These are phyloP conservation scores for Pedionomus torquatus DNA, from an alignment of 2,113 vertebrate species.

Conservation along the genomic window DNA sequence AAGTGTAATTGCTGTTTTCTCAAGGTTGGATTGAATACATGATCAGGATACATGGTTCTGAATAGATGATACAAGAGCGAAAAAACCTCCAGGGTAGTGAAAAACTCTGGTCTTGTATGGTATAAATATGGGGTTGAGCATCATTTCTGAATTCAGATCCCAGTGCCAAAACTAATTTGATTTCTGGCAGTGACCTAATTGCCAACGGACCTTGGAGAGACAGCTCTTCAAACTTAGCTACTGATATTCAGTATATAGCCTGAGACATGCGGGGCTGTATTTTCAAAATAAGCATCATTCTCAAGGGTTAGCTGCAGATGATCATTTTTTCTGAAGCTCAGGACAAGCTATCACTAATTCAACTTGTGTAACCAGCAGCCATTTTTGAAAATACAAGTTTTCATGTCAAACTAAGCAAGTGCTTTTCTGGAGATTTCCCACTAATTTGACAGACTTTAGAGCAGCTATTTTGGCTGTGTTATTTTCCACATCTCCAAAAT, in stretches of 20 bases:
- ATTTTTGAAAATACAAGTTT: background rate
- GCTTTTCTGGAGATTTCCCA: background rate
- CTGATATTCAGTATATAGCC: background rate
- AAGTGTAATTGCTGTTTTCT: background rate
- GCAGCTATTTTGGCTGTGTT: background rate
- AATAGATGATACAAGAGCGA: background rate
- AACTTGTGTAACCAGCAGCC: background rate
- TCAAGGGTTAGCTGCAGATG: background rate
- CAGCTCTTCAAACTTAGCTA: background rate
- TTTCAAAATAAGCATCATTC: background rate
- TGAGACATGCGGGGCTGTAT: background rate
- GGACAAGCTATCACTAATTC: background rate
- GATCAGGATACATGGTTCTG: background rate
- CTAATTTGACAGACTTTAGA: background rate
- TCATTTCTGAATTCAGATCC: background rate
- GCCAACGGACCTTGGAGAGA: background rate
- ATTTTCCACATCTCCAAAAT: background rate
- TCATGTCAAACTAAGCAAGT: background rate
- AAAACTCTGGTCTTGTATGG: background rate
- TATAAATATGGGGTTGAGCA: background rate
- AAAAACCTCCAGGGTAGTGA: background rate
- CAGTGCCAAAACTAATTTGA: background rate
- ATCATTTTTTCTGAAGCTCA: background rate
- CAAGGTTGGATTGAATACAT: background rate
- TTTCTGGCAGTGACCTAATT: background rate